Evolutionary conservation across 2,888 invertebrate species (phyloP), one percentile per base, ranked within the genome.

Genomic region (Piscicola geometra): DNA sequence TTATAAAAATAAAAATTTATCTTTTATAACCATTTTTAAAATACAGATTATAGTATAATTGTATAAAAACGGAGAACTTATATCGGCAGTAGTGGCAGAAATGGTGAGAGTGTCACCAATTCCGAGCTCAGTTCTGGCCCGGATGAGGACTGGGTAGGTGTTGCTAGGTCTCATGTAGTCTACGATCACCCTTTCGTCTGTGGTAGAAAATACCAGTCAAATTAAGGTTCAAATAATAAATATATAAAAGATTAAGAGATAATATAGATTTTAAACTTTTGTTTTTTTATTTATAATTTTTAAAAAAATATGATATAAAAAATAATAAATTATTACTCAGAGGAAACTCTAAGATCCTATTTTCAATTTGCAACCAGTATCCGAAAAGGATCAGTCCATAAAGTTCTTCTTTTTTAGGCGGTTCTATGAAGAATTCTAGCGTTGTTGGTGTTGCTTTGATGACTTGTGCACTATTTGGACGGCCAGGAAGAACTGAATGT

Each of bases 141-240:
- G 70, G 2, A 79, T 75, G 18, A 70, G 36, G 76, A 80, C 77
- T 35, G 75, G 66, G 71, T 80, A 80, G 5, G 74, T 76, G 25
- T 78, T 79, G 50, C 77, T 76, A 15, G 80, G 78, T 35, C 77
- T 71, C 71, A 80, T 74, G 75, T 80, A 79, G 56, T 80, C 79
- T 18, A 79, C 78, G 18, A 66, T 36, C 32, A 77, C 69, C 41
- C 75, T 76, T 25, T 79, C 77, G 75, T 56, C 78, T 78, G 71
- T 32, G 71, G n/a, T n/a, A n/a, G n/a, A n/a, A n/a, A n/a, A n/a
- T n/a, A 52, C 5, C 18, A 47, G 33, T 33, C n/a, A n/a, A n/a
- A n/a, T n/a, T n/a, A n/a, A n/a, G n/a, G n/a, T n/a, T n/a, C n/a
- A n/a, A n/a, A n/a, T n/a, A n/a, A n/a, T n/a, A n/a, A n/a, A n/a